A percentile compares a stretch with the other conserved stretches of the same genome.
These are phyloP conservation scores for Pholis gunnellus DNA, from an alignment of 2,113 vertebrate genomes.

Conservation along the genomic window DNA sequence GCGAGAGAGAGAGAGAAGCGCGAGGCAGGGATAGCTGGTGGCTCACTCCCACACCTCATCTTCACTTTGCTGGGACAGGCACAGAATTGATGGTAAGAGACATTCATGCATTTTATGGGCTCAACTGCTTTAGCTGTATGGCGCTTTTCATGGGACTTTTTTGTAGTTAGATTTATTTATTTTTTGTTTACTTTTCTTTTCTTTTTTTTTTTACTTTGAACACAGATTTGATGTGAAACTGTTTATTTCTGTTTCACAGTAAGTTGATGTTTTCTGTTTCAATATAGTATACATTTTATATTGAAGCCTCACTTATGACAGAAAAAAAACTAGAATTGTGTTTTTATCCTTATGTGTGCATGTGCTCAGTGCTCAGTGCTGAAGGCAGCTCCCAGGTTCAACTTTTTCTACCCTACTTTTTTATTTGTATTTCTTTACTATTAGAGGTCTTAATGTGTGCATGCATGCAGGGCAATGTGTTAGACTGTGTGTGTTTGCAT, in stretches of 20 bases:
- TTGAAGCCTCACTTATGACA: neutral
- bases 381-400: conserved; percentile 17
- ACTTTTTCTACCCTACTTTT: conserved; percentile 41
- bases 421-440: neutral
- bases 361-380: conserved; percentile 33
- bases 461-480: conserved; percentile 44
- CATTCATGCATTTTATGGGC: conserved; percentile 41
- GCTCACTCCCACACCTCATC: conserved; percentile 86
- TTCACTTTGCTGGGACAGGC: conserved; percentile 85
- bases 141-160: conserved; percentile 40
- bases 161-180: neutral
- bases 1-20: conserved; percentile 61
- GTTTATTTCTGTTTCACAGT: conserved; percentile 6
- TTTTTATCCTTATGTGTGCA: conserved; percentile 11
- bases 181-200: neutral
- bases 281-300: neutral
- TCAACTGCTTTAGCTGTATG: conserved; percentile 11
- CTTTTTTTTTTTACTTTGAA: neutral
- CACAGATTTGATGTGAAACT: neutral
- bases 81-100: conserved; percentile 85
- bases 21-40: conserved; percentile 76
- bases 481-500: conserved; percentile 63
- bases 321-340: neutral
- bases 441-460: neutral
- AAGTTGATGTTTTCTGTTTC: neutral